Evolutionary conservation across 92 coral and sea anemone species (phyloP).

Genomic region (Heteractis magnifica): DNA sequence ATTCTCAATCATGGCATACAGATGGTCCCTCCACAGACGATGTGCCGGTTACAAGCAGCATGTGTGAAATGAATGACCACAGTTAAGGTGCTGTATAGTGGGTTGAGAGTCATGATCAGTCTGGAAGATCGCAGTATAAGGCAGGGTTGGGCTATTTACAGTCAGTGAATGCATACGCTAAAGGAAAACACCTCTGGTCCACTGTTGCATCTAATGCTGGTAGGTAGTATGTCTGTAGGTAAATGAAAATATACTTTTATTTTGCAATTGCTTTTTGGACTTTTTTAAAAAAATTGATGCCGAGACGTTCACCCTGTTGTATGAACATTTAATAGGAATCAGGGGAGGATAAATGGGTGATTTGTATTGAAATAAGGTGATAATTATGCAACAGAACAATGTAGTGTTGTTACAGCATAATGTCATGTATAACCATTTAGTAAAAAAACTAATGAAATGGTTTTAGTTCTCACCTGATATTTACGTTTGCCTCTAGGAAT

Average conservation of each 20-base stretch:
- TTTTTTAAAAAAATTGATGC: no score
- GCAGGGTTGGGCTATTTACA: not conserved
- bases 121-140: constrained; percentile 9
- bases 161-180: constrained; percentile 20
- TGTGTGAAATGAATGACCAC: constrained; percentile 40
- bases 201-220: constrained; percentile 39
- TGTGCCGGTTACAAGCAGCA: not conserved
- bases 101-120: constrained; percentile 10
- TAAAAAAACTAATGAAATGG: no score
- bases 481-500: constrained; percentile 33
- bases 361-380: no score
- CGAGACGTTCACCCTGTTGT: not conserved
- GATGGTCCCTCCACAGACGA: not conserved
- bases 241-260: no score
- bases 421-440: no score
- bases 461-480: constrained; percentile 29
- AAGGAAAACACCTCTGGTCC: constrained; percentile 34
- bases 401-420: no score
- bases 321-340: not conserved
- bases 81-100: constrained; percentile 5
- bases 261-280: not conserved
- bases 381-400: no score
- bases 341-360: no score
- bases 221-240: constrained; percentile 18
- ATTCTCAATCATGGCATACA: not conserved